These are phyloP conservation scores for Hydrozoanthus tunicans DNA, from an alignment of 64 coral and sea anemone genomes.

Conservation along the genomic window DNA sequence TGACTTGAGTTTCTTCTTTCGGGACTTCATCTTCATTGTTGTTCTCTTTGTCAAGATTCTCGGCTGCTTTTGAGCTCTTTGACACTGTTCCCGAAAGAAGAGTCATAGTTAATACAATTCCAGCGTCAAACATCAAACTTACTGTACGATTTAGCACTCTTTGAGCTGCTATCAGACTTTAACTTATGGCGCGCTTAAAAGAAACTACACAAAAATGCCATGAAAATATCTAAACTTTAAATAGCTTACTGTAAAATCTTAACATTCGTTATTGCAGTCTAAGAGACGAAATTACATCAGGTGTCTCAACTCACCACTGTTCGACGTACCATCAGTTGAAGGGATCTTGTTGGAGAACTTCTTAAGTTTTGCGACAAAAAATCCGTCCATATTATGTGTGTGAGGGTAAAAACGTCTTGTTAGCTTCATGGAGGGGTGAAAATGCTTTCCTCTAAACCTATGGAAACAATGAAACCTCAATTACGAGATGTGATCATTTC, in stretches of 20 bases:
- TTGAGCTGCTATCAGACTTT: no score
- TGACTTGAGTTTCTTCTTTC: slow-evolving; percentile 7
- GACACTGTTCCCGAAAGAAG: not conserved
- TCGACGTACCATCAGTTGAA: slow-evolving; percentile 5
- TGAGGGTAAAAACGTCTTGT: slow-evolving; percentile 90
- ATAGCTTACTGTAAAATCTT: not conserved
- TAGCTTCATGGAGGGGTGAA: slow-evolving; percentile 83
- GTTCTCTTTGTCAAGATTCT: slow-evolving; percentile 16
- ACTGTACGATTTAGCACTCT: not conserved
- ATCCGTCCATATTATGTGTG: slow-evolving; percentile 96
- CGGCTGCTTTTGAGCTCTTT: slow-evolving; percentile 6
- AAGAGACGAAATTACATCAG: not conserved
- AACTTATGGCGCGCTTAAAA: no score
- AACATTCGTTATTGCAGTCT: not conserved
- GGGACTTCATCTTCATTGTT: not conserved
- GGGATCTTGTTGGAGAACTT: slow-evolving; percentile 98
- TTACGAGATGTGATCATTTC: not conserved
- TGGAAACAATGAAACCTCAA: not conserved
- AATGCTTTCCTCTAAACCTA: slow-evolving; percentile 90
- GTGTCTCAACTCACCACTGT: not conserved
- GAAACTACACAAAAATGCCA: no score
- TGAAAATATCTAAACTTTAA: no score
- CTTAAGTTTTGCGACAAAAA: slow-evolving; percentile 97
- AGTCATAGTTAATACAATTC: not conserved
- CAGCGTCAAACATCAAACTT: not conserved